phyloP scores from a whole-genome alignment of 2,888 invertebrate genomes.

The Ormyrus nitidulus region DNA sequence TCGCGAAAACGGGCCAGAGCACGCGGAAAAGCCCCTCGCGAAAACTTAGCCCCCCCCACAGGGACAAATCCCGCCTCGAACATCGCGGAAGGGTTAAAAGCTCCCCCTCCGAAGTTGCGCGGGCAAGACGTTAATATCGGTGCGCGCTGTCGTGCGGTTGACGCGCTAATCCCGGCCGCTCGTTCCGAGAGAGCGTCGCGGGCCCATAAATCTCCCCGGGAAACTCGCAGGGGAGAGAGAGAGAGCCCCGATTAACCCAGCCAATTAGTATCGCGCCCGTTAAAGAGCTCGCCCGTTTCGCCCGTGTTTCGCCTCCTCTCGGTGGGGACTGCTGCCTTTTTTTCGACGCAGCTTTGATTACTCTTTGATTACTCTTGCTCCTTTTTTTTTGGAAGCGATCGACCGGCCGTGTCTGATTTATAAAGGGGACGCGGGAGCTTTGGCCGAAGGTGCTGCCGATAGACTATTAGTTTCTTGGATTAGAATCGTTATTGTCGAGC shows the following conservation, averaged over 20 bases:
- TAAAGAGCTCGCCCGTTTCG: conserved; percentile 17
- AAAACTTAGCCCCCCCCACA: neutral
- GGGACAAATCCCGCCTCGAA: conserved; percentile 36
- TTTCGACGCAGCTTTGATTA: no score
- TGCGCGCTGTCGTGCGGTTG: conserved; percentile 65
- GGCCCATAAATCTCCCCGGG: conserved; percentile 60
- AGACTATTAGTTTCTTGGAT: no score
- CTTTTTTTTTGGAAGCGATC: neutral
- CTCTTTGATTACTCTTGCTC: neutral
- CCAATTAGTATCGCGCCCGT: conserved; percentile 53
- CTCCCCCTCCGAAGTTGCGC: conserved; percentile 32
- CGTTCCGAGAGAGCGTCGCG: conserved; percentile 51
- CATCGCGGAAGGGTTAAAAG: conserved; percentile 21
- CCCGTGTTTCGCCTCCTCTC: no score
- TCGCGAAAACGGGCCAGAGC: no score
- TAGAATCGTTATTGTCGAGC: no score
- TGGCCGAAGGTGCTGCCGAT: no score
- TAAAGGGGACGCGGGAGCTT: no score
- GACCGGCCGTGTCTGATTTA: neutral
- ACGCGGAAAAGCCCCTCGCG: no score
- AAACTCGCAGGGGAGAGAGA: conserved; percentile 49
- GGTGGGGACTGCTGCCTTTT: no score
- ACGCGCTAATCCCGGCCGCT: conserved; percentile 64
- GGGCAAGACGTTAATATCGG: conserved; percentile 50
- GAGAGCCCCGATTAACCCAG: conserved; percentile 50